Conservation (phyloP, 2,797 vertebrate genomes). For the Xiphophorus birchmanni region DNA sequence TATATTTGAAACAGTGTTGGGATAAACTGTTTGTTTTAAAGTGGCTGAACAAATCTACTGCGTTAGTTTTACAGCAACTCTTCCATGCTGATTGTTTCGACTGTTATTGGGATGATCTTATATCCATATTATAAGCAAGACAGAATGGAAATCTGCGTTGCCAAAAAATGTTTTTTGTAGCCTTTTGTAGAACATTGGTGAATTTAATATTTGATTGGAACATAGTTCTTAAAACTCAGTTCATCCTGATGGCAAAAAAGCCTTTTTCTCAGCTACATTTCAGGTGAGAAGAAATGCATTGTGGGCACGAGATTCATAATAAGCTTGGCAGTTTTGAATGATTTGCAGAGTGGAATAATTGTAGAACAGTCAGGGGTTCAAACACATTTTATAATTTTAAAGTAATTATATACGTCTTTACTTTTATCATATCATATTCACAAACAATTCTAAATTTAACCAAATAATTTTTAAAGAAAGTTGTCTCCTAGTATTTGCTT, state of each 20-base stretch:
- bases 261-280: neutral
- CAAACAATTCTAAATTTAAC: slow-evolving; percentile 2
- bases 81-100: neutral
- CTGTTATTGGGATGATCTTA: neutral
- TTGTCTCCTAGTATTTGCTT: neutral
- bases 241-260: neutral
- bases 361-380: neutral
- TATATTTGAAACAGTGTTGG: neutral
- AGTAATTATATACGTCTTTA: neutral
- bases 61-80: neutral
- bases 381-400: neutral
- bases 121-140: neutral
- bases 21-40: neutral
- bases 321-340: neutral
- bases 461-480: neutral
- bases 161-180: neutral
- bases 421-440: neutral
- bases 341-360: neutral
- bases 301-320: neutral
- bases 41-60: neutral
- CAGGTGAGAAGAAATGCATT: neutral
- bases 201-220: neutral
- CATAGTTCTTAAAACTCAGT: neutral
- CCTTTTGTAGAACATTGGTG: neutral
- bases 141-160: neutral